Percentiles rank a stretch among this genome's conserved stretches.
Conservation (phyloP, 35 echinoderm and acorn worm genomes). For the Heliocidaris erythrogramma region DNA sequence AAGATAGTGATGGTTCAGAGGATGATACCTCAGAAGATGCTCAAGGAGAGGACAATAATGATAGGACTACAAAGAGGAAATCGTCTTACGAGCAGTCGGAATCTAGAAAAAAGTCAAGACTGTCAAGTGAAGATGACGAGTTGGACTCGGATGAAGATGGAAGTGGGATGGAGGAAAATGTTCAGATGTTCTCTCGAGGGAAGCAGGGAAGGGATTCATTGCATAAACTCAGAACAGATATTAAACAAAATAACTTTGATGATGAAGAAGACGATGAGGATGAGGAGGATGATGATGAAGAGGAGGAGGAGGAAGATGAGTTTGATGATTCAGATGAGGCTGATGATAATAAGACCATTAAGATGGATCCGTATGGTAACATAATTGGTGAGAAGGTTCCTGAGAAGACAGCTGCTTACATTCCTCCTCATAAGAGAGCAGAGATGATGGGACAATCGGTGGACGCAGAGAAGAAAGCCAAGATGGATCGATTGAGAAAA, state of each 20-base stretch:
- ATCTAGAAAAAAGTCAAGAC: not conserved
- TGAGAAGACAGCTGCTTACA: constrained; percentile 50
- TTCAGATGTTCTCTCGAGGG: not conserved
- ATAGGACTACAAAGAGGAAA: constrained; percentile 9
- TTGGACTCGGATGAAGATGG: constrained; percentile 40
- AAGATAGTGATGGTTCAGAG: constrained; percentile 22
- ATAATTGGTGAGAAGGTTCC: constrained; percentile 43
- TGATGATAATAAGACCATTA: constrained; percentile 21
- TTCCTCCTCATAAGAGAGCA: constrained; percentile 92
- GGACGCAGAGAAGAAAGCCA: constrained; percentile 59
- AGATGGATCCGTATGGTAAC: constrained; percentile 88
- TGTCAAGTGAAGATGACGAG: constrained; percentile 31
- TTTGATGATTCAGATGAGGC: constrained; percentile 45
- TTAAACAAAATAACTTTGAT: not conserved
- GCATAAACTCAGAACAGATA: too few species aligned
- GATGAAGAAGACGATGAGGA: constrained; percentile 30
- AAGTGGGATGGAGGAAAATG: not conserved
- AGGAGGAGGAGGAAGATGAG: constrained; percentile 42
- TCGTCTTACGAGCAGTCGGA: not conserved
- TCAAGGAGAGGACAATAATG: not conserved
- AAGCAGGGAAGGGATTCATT: too few species aligned
- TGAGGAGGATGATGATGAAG: constrained; percentile 2
- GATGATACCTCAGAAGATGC: constrained; percentile 6
- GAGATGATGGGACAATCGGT: constrained; percentile 80
- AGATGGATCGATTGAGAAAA: constrained; percentile 78